Percentiles rank a stretch among this genome's conserved stretches.
phyloP scores from a whole-genome alignment of 2,797 vertebrate species.

The Neosalanx taihuensis region DNA sequence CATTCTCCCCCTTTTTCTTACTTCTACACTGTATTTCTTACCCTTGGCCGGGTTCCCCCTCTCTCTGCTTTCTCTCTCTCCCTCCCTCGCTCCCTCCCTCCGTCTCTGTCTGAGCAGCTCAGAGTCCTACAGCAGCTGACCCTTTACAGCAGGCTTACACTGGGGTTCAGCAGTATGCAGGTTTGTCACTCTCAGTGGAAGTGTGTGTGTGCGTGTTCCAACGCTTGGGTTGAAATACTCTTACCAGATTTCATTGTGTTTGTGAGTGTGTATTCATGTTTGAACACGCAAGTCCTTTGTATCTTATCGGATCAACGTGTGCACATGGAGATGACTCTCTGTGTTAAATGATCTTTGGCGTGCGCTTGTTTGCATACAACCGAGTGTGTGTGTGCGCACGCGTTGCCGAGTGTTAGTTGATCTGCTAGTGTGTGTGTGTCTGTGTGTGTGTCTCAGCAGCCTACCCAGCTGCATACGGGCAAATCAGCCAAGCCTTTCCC shows the following conservation, averaged over 20 bases:
- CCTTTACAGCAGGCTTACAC: conserved; percentile 98
- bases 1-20: neutral
- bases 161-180: conserved; percentile 99
- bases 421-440: conserved; percentile 46
- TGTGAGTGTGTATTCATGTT: conserved; percentile 23
- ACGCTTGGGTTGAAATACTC: conserved; percentile 3
- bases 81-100: conserved; percentile 23
- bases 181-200: conserved; percentile 71
- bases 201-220: conserved; percentile 10
- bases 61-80: conserved; percentile 27
- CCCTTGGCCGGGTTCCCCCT: neutral
- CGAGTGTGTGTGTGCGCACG: conserved; percentile 45
- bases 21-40: neutral
- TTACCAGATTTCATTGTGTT: neutral
- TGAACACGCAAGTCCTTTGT: conserved; percentile 5
- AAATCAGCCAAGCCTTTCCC: conserved; percentile 99
- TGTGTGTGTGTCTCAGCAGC: conserved; percentile 83
- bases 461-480: conserved; percentile 98
- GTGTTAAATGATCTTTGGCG: conserved; percentile 63
- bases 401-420: conserved; percentile 35
- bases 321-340: conserved; percentile 55
- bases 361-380: conserved; percentile 60
- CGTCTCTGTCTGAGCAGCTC: conserved; percentile 83
- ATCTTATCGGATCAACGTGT: conserved; percentile 23
- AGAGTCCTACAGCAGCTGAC: conserved; percentile 97